Base-by-base conservation (phyloP, 2,888 invertebrate genomes). In the Clusia tigrina region DNA sequence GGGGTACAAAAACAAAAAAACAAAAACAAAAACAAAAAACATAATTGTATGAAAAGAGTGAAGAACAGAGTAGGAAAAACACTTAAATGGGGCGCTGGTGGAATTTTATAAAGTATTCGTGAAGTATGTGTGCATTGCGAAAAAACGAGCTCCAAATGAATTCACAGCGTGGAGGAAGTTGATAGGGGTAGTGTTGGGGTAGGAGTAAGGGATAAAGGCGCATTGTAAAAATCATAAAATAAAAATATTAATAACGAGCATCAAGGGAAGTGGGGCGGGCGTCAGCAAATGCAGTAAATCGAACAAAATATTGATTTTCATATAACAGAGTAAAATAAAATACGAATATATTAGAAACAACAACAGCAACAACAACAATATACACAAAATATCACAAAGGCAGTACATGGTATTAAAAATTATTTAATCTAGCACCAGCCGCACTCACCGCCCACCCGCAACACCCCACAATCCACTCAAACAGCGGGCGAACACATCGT, bases 61-160 rank as follows among this genome's bases (percentile, higher is more conserved):
- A 70, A 74, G n/a, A n/a, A n/a, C n/a, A n/a, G 70, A 74, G 74
- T 79, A 76, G 76, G 74, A 79, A 77, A n/a, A 79, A 78, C 78
- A 77, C 69, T 76, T 78, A 76, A 76, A 73, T 69, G 72, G 68
- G 22, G 42, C 2, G 12, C 9, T 17, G 48, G 24, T 46, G 46
- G 53, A 38, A 42, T 57, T 57, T 20, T 32, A 46, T 46, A 53
- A 57, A 62, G 54, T 53, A 62, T 56, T 38, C 53, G 17, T 25
- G 38, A 56, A 54, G 18, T 62, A 25, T 54, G 58, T 20, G 42
- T 20, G 32, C 32, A n/a, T 38, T 56, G 56, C 51, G 53, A 57
- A 61, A 61, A 38, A 32, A 17, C 5, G 10, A 32, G 3, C 15
- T 9, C n/a, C n/a, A n/a, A n/a, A 15, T 15, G 32, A 15, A 9